phyloP scores from a whole-genome alignment of 2,888 invertebrate species.

The Limnephilus marmoratus region DNA sequence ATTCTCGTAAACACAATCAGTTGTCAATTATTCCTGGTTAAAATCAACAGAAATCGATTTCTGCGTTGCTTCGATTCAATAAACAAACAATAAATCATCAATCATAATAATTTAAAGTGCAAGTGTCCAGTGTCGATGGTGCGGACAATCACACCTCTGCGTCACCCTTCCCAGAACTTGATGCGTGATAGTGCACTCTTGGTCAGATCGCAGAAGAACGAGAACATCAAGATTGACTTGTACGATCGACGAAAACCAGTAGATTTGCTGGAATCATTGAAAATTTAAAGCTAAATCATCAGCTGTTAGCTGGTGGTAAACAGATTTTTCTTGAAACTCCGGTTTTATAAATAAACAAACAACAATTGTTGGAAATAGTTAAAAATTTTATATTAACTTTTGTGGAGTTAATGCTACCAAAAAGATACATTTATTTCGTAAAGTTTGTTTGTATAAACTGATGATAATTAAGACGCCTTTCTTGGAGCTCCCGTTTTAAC shows the following conservation, averaged over 20 bases:
- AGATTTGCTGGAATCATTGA: background rate
- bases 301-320: background rate
- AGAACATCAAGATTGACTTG: background rate
- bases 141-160: background rate
- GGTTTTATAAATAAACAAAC: background rate
- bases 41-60: background rate
- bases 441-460: background rate
- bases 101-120: background rate
- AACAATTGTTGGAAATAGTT: background rate
- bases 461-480: background rate
- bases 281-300: background rate
- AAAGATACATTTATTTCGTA: background rate
- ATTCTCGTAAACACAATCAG: background rate
- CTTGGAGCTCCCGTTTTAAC: background rate
- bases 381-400: background rate
- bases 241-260: background rate
- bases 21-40: background rate
- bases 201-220: background rate
- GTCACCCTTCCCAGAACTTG: background rate
- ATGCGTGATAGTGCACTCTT: background rate
- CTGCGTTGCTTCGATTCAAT: background rate
- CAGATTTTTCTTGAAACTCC: background rate
- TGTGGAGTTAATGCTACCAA: background rate
- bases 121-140: conserved; percentile 18
- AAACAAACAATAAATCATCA: background rate